Evolutionary conservation across 2,797 vertebrate species (phyloP).

Genomic region (Margarornis squamiger): DNA sequence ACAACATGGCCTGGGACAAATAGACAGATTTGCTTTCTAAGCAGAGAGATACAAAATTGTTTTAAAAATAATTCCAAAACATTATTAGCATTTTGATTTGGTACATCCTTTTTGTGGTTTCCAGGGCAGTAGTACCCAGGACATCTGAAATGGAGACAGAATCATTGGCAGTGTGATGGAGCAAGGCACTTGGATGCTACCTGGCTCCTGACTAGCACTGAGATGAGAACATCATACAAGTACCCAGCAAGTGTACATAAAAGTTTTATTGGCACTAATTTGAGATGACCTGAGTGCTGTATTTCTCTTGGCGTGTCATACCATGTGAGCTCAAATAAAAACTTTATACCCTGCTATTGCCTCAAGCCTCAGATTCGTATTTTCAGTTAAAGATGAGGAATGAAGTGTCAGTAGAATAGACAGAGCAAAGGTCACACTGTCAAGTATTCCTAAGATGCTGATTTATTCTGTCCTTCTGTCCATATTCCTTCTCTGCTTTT

Average conservation of each 20-base stretch:
- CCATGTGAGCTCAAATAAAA: neutral
- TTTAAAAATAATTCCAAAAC: neutral
- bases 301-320: neutral
- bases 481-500: neutral
- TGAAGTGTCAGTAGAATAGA: neutral
- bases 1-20: neutral
- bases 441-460: neutral
- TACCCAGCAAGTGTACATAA: neutral
- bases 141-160: neutral
- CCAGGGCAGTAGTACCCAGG: neutral
- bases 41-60: neutral
- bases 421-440: neutral
- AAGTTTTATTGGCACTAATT: neutral
- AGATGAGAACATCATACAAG: neutral
- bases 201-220: neutral
- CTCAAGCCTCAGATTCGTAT: neutral
- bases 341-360: neutral
- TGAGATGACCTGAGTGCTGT: neutral
- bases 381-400: neutral
- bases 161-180: neutral
- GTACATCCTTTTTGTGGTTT: neutral
- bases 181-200: neutral
- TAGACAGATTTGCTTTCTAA: neutral
- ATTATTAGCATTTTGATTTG: neutral
- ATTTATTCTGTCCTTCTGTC: neutral